Evolutionary conservation across 2,888 invertebrate genomes (phyloP).

Genomic region (Hemaris fuciformis): DNA sequence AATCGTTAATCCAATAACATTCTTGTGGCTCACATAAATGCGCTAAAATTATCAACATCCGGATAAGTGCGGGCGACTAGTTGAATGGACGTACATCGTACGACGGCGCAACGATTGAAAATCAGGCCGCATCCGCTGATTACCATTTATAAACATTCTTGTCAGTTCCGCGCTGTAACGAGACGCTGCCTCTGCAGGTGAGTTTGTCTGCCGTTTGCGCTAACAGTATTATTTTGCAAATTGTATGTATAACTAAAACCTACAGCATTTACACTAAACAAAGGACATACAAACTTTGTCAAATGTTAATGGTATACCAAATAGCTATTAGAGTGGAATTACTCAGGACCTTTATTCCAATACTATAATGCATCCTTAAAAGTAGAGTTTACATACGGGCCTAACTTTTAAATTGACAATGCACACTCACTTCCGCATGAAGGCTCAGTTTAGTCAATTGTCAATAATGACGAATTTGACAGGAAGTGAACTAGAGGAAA

Average conservation of each 20-base stretch:
- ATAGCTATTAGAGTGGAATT: too few species aligned
- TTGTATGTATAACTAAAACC: background rate
- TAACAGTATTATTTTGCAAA: background rate
- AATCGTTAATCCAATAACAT: conserved; percentile 37
- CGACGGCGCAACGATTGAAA: conserved; percentile 57
- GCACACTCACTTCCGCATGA: too few species aligned
- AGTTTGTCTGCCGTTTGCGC: background rate
- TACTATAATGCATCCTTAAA: too few species aligned
- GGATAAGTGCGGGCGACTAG: conserved; percentile 51
- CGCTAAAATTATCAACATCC: conserved; percentile 61
- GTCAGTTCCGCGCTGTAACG: conserved; percentile 44
- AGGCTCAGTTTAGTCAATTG: too few species aligned
- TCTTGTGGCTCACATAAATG: conserved; percentile 43
- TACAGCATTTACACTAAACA: background rate
- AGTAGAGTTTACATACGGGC: too few species aligned
- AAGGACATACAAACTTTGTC: background rate
- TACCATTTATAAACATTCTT: conserved; percentile 57
- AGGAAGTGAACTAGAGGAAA: background rate
- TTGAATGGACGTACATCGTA: conserved; percentile 54
- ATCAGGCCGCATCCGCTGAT: conserved; percentile 70
- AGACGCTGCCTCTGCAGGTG: conserved; percentile 3
- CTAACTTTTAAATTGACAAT: too few species aligned
- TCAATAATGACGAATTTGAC: background rate
- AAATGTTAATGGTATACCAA: too few species aligned
- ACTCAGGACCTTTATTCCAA: too few species aligned